Conservation (phyloP, 2,113 vertebrate genomes). For the Carassius gibelio region DNA sequence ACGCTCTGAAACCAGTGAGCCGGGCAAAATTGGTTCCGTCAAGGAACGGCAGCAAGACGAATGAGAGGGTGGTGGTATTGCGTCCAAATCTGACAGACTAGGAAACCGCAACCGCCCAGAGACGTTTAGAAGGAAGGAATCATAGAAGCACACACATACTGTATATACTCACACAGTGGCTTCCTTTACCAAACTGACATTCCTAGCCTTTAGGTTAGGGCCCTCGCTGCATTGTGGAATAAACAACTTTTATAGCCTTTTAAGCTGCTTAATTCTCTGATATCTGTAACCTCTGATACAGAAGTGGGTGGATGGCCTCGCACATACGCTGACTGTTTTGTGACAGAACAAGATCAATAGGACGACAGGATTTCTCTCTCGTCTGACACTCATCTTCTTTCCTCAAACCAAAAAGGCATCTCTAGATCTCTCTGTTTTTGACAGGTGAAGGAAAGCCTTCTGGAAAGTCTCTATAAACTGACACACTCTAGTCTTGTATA, state of each 20-base stretch:
- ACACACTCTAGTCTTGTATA: constrained; percentile 21
- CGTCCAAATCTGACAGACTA: constrained; percentile 37
- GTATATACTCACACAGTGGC: not conserved
- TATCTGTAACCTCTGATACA: constrained; percentile 40
- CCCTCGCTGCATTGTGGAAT: constrained; percentile 17
- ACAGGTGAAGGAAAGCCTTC: constrained; percentile 16
- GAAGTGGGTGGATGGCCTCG: constrained; percentile 17
- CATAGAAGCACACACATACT: not conserved
- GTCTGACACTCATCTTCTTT: constrained; percentile 27
- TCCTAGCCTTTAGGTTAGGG: not conserved
- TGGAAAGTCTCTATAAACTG: constrained; percentile 35
- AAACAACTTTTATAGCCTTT: constrained; percentile 27
- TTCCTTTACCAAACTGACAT: not conserved
- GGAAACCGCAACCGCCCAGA: constrained; percentile 29
- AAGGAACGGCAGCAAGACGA: constrained; percentile 42
- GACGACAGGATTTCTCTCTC: constrained; percentile 49
- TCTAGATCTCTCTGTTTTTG: constrained; percentile 14
- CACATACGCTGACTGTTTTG: constrained; percentile 8
- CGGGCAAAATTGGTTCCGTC: constrained; percentile 63
- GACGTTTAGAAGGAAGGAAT: not conserved
- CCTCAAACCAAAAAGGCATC: not conserved
- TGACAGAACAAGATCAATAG: constrained; percentile 58
- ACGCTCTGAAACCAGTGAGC: constrained; percentile 48
- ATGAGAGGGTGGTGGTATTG: constrained; percentile 47
- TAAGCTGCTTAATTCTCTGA: constrained; percentile 39